Conservation (phyloP, 1,140 invertebrate species). For the Belonocnema kinseyi region DNA sequence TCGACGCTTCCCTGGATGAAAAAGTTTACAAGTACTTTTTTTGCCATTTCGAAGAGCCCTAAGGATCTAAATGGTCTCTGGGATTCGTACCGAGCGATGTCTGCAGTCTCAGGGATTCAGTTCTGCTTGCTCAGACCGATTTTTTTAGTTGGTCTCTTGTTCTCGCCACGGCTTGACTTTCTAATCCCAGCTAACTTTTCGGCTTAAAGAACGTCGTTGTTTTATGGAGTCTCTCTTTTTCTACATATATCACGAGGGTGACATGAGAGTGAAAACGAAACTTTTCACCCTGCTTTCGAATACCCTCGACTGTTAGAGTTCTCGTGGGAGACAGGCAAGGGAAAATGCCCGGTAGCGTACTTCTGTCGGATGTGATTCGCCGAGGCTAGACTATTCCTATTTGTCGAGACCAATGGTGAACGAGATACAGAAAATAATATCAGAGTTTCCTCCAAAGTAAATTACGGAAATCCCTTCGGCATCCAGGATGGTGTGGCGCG, state of each 20-base stretch:
- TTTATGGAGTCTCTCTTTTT: slow-evolving; percentile 12
- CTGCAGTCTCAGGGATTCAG: slow-evolving; percentile 27
- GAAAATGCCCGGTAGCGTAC: slow-evolving; percentile 12
- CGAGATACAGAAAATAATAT: slow-evolving; percentile 71
- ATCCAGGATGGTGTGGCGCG: slow-evolving; percentile 61
- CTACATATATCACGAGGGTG: slow-evolving; percentile 6
- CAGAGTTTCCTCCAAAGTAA: slow-evolving; percentile 62
- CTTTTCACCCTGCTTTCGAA: slow-evolving; percentile 11
- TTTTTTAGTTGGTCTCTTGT: slow-evolving; percentile 30
- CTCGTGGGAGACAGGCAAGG: slow-evolving; percentile 17
- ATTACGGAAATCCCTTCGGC: slow-evolving; percentile 63
- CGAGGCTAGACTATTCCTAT: slow-evolving; percentile 42
- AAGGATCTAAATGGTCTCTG: slow-evolving; percentile 8
- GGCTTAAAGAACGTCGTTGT: slow-evolving; percentile 33
- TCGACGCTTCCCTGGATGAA: slow-evolving; percentile 50
- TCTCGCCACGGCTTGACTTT: slow-evolving; percentile 42
- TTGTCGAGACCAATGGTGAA: slow-evolving; percentile 51
- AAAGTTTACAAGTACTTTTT: slow-evolving; percentile 52
- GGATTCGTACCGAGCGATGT: background rate
- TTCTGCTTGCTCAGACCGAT: slow-evolving; percentile 24
- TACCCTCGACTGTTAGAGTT: slow-evolving; percentile 12
- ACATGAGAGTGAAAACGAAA: slow-evolving; percentile 9
- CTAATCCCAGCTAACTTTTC: slow-evolving; percentile 34
- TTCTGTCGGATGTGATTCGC: background rate
- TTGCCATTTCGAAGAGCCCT: slow-evolving; percentile 17